These are phyloP conservation scores for Plutomurus gul DNA, from an alignment of 1,140 invertebrate genomes.

Conservation along the genomic window DNA sequence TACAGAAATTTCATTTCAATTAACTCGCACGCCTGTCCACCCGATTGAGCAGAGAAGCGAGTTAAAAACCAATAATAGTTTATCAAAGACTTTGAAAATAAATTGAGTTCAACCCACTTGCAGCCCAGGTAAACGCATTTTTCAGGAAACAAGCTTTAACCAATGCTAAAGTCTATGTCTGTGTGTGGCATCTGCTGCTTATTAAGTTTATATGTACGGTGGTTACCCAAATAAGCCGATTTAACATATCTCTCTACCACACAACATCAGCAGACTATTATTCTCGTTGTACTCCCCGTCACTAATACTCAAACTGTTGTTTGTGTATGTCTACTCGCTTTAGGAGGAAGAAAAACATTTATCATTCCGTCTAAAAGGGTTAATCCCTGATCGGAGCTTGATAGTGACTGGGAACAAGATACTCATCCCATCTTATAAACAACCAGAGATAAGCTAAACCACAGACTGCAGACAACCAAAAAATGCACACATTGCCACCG, in stretches of 20 bases:
- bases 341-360: not conserved
- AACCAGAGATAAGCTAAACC: not conserved
- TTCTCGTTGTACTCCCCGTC: not conserved
- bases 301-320: not conserved
- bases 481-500: not conserved
- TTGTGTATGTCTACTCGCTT: not conserved
- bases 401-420: slow-evolving; percentile 9
- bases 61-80: slow-evolving; percentile 24
- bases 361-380: slow-evolving; percentile 21
- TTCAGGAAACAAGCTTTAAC: slow-evolving; percentile 18
- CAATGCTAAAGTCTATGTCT: not conserved
- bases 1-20: slow-evolving; percentile 16
- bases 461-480: not conserved
- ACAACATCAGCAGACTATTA: slow-evolving; percentile 4
- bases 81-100: slow-evolving; percentile 6
- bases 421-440: not conserved
- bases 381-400: slow-evolving; percentile 8
- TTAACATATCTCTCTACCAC: not conserved
- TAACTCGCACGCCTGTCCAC: not conserved
- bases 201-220: too few species aligned
- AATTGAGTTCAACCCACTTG: slow-evolving; percentile 20
- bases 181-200: slow-evolving; percentile 27
- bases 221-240: not conserved
- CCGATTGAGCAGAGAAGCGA: not conserved
- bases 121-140: not conserved